Conservation (phyloP, 1,140 invertebrate genomes). For the Bombus superbus region DNA sequence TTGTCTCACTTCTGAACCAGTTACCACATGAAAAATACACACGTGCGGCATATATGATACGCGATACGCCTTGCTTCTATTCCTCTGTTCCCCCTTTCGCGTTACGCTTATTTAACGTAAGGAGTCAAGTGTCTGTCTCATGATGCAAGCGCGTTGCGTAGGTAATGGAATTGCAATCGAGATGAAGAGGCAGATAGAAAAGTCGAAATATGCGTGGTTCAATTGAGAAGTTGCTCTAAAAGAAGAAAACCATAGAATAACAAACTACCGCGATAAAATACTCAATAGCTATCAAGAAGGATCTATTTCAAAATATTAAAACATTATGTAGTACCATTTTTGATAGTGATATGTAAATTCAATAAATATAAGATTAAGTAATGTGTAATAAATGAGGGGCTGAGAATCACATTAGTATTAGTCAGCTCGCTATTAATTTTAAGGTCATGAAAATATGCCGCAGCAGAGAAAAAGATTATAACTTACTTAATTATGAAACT, state of each 20-base stretch:
- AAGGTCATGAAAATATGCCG: too few species aligned
- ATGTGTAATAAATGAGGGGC: neutral
- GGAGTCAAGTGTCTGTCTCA: constrained; percentile 24
- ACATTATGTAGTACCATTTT: neutral
- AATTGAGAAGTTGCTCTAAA: neutral
- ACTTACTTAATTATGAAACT: too few species aligned
- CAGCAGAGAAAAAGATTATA: neutral
- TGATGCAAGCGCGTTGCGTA: constrained; percentile 32
- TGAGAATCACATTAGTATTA: neutral
- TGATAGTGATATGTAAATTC: neutral
- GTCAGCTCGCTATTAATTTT: neutral
- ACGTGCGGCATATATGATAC: constrained; percentile 40
- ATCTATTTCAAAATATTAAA: too few species aligned
- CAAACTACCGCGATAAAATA: neutral
- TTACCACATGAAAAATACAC: constrained; percentile 41
- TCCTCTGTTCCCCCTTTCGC: neutral
- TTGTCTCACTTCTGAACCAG: constrained; percentile 10
- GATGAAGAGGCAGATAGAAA: neutral
- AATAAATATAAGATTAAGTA: neutral
- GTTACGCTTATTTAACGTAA: constrained; percentile 20
- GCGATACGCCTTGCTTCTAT: constrained; percentile 12
- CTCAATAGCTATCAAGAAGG: neutral
- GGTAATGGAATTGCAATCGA: constrained; percentile 29
- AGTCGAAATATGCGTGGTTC: neutral
- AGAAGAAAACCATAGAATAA: neutral